phyloP scores from a whole-genome alignment of 2,888 invertebrate genomes.

The Tubulanus polymorphus region DNA sequence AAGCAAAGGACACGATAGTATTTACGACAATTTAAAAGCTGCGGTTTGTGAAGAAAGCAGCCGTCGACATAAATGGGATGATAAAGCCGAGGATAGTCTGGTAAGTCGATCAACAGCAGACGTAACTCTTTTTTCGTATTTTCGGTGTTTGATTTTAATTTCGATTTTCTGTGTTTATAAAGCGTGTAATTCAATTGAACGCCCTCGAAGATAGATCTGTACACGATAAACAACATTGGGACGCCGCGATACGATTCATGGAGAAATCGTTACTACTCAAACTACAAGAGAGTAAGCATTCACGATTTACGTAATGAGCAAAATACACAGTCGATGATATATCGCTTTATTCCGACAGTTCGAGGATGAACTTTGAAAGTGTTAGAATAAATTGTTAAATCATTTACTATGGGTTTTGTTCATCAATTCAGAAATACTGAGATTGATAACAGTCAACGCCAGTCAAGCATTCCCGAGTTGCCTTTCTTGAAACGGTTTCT shows the following conservation, averaged over 20 bases:
- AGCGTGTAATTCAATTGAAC: constrained; percentile 82
- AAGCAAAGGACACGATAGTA: constrained; percentile 72
- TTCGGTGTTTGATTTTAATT: no score
- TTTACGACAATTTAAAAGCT: constrained; percentile 84
- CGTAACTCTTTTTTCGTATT: no score
- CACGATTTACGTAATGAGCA: no score
- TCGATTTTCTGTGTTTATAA: constrained; percentile 8
- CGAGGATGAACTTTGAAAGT: no score
- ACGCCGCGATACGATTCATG: constrained; percentile 83
- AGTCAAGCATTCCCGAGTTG: no score
- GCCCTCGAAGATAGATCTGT: constrained; percentile 86
- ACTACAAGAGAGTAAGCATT: constrained; percentile 57
- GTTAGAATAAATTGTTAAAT: no score
- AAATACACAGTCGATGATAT: no score
- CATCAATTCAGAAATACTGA: neutral
- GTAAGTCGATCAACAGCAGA: constrained; percentile 58
- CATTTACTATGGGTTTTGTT: no score
- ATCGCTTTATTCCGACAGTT: no score
- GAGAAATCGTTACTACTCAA: constrained; percentile 77
- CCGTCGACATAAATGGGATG: constrained; percentile 87
- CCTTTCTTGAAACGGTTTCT: no score
- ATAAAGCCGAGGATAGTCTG: constrained; percentile 64
- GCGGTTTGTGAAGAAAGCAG: constrained; percentile 86
- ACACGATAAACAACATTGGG: constrained; percentile 86
- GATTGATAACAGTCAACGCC: no score